phyloP scores from a whole-genome alignment of 1,140 invertebrate genomes.

The Habropoda laboriosa region DNA sequence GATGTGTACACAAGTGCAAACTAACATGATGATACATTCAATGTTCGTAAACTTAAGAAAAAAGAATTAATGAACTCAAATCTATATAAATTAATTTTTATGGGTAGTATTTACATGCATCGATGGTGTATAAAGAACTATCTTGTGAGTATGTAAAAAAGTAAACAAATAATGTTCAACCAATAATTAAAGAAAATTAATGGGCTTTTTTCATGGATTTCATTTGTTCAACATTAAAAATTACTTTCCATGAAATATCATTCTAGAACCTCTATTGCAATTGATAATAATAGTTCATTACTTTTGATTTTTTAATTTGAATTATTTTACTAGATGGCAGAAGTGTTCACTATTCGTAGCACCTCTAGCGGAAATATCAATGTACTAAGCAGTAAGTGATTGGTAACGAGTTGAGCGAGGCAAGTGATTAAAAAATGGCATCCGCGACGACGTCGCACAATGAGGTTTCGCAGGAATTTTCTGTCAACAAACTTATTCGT shows the following conservation, averaged over 20 bases:
- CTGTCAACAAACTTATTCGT: slow-evolving; percentile 90
- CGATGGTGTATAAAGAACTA: slow-evolving; percentile 1
- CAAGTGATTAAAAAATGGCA: slow-evolving; percentile 81
- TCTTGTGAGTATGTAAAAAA: not conserved
- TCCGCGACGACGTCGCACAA: slow-evolving; percentile 80
- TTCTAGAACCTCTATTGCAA: not conserved
- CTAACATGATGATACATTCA: not conserved
- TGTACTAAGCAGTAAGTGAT: slow-evolving; percentile 75
- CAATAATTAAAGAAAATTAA: not conserved
- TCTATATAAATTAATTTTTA: not conserved
- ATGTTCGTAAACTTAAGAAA: not conserved
- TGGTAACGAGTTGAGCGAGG: slow-evolving; percentile 76
- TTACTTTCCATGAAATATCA: not conserved
- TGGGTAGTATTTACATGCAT: not conserved
- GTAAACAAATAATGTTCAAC: not conserved
- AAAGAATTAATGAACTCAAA: not conserved
- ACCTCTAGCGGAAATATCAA: slow-evolving; percentile 52
- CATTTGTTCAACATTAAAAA: not conserved
- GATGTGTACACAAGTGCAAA: not conserved
- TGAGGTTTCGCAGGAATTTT: slow-evolving; percentile 81
- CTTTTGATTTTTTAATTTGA: slow-evolving; percentile 33
- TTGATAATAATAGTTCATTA: not conserved
- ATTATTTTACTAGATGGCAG: slow-evolving; percentile 32
- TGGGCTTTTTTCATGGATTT: not conserved
- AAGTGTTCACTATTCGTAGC: not conserved